Conservation (phyloP, 2,888 invertebrate species). For the Tipula lateralis region DNA sequence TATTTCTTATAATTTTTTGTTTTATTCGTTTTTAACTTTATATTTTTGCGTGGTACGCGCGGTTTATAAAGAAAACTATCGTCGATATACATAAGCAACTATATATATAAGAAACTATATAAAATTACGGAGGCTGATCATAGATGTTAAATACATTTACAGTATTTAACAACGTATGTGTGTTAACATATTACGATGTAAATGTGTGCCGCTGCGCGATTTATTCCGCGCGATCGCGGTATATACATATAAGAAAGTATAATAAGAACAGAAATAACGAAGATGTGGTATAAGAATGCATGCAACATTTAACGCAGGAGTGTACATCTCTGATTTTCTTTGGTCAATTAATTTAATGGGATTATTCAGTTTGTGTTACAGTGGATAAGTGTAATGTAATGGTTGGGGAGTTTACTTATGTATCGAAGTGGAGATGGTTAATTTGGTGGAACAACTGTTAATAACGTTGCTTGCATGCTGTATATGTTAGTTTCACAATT, state of each 20-base stretch:
- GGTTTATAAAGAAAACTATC: not conserved
- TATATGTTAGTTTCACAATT: too few species aligned
- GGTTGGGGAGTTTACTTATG: not conserved
- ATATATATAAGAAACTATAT: slow-evolving; percentile 2
- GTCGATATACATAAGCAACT: not conserved
- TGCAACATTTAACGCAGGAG: not conserved
- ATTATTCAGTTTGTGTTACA: not conserved
- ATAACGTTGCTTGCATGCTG: too few species aligned
- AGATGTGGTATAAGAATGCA: slow-evolving; percentile 21
- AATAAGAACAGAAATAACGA: not conserved
- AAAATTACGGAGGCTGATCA: slow-evolving; percentile 28
- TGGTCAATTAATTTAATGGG: slow-evolving; percentile 19
- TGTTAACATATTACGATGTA: not conserved
- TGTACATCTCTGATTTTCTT: slow-evolving; percentile 11
- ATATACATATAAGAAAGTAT: not conserved
- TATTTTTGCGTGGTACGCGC: slow-evolving; percentile 27
- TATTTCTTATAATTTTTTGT: slow-evolving; percentile 24
- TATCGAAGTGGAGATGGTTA: too few species aligned
- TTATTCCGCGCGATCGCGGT: not conserved
- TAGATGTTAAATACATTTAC: slow-evolving; percentile 20
- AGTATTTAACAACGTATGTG: not conserved
- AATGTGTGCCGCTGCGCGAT: not conserved
- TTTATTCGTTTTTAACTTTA: not conserved
- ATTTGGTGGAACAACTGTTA: too few species aligned
- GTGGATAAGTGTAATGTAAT: not conserved